phyloP scores from a whole-genome alignment of 1,140 invertebrate species.

The Saccostrea glomerata region DNA sequence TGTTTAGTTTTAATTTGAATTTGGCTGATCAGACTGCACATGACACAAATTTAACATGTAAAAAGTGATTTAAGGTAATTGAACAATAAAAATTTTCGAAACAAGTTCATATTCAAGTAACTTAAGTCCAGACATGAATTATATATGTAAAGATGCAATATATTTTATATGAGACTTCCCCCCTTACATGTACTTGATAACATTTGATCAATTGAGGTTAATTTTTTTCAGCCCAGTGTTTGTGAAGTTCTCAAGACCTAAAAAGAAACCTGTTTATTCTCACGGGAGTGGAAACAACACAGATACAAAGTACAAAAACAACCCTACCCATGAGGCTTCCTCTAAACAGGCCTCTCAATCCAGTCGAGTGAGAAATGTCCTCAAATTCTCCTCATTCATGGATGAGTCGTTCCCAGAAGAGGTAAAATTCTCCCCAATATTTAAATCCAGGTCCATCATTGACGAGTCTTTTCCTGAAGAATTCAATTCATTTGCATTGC shows the following conservation, averaged over 20 bases:
- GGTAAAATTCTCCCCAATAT: neutral
- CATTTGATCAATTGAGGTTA: too few relatives aligned
- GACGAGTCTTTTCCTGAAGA: neutral
- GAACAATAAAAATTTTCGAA: too few relatives aligned
- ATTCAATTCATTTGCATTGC: neutral
- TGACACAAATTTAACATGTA: too few relatives aligned
- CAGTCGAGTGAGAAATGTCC: neutral
- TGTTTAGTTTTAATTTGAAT: too few relatives aligned
- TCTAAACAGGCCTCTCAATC: neutral
- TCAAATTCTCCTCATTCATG: neutral
- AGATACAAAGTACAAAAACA: neutral
- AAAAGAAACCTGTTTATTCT: neutral
- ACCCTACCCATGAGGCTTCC: neutral
- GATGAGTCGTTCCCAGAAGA: neutral
- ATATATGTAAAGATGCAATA: too few relatives aligned
- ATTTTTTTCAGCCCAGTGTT: neutral
- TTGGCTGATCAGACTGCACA: too few relatives aligned
- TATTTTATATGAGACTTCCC: too few relatives aligned
- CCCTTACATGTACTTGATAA: too few relatives aligned
- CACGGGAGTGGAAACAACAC: neutral
- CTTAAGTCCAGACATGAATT: too few relatives aligned
- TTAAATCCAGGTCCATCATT: neutral
- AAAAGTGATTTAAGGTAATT: too few relatives aligned
- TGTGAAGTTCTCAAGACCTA: slow-evolving; percentile 8
- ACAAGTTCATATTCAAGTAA: too few relatives aligned